Base-by-base conservation (phyloP, 1,140 invertebrate genomes). In the Bombus waltoni region DNA sequence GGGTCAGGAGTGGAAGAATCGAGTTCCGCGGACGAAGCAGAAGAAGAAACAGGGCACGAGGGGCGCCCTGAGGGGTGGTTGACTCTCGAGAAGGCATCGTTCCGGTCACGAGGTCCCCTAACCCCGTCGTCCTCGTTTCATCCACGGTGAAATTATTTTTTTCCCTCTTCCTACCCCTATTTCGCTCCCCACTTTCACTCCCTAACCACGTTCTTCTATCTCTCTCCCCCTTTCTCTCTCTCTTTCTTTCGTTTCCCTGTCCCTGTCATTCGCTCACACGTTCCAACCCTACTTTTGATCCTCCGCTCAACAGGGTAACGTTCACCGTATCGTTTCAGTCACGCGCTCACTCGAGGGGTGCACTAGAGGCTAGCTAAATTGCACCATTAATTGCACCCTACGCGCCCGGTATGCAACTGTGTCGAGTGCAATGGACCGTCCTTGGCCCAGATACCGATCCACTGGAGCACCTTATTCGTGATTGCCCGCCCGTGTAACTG, bases 371-470 rank as follows among this genome's bases (percentile, higher is more conserved):
- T n/a, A 44, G 65, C 79, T 88, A 74, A 86, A 91, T 88, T 91
- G 77, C 86, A 73, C 86, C 86, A 90, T 91, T 91, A 91, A 89
- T 91, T 88, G 90, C 78, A 89, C 62, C 53, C 38, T 82, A 72
- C 44, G 70, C 85, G 72, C 81, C n/a, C 59, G 85, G 72, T 88
- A 89, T 91, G 90, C 78, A 91, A 91, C 83, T 86, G 75, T 89
- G 88, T 91, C 83, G 90, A 91, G 86, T 89, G 90, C 80, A 87
- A 88, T 83, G 86, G 71, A 68, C 65, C 74, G 90, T 90, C 90
- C 90, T 91, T 91, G 90, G 88, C 88, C 90, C 72, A 88, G 66
- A 91, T 91, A 86, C 79, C 78, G 79, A 82, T 78, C 86, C 81
- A 40, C 65, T 75, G 68, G 40, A 83, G 84, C 79, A 87, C 75